Evolutionary conservation across 1,140 invertebrate genomes (phyloP).

Genomic region (Xylocopa sonorina): DNA sequence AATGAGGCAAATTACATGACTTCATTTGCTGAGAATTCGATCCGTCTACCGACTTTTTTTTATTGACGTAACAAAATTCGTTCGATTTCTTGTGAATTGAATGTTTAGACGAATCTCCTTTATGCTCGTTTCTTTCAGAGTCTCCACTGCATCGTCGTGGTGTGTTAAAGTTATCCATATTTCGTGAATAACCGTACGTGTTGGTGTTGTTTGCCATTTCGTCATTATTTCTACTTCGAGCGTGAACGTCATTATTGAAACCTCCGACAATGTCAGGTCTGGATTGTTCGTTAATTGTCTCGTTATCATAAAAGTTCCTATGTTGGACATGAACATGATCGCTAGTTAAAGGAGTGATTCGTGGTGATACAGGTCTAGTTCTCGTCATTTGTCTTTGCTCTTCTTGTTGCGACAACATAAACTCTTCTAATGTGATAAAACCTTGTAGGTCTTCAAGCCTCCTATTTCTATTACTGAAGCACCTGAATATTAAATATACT

Average conservation of each 20-base stretch:
- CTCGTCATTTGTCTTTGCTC: slow-evolving; percentile 75
- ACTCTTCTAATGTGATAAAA: slow-evolving; percentile 87
- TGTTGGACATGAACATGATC: slow-evolving; percentile 73
- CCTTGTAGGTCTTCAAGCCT: slow-evolving; percentile 79
- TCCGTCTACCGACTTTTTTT: slow-evolving; percentile 52
- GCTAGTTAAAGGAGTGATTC: slow-evolving; percentile 64
- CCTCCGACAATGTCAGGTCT: slow-evolving; percentile 20
- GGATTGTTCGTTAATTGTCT: slow-evolving; percentile 36
- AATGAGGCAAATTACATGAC: slow-evolving; percentile 43
- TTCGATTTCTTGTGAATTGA: slow-evolving; percentile 44
- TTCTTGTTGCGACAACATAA: slow-evolving; percentile 88
- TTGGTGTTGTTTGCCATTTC: slow-evolving; percentile 47
- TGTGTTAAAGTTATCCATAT: slow-evolving; percentile 17
- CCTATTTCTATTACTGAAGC: slow-evolving; percentile 50
- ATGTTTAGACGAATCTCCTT: slow-evolving; percentile 38
- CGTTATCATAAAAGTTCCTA: slow-evolving; percentile 64
- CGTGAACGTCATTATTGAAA: slow-evolving; percentile 64
- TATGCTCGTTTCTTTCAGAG: slow-evolving; percentile 30
- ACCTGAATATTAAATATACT: slow-evolving; percentile 31
- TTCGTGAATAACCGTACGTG: slow-evolving; percentile 26
- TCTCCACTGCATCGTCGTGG: slow-evolving; percentile 21
- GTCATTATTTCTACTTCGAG: slow-evolving; percentile 62
- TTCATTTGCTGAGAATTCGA: slow-evolving; percentile 58
- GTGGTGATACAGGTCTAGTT: slow-evolving; percentile 57
- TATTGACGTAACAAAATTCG: slow-evolving; percentile 50